phyloP scores from a whole-genome alignment of 2,797 vertebrate genomes.

The Pseudochaenichthys georgianus region DNA sequence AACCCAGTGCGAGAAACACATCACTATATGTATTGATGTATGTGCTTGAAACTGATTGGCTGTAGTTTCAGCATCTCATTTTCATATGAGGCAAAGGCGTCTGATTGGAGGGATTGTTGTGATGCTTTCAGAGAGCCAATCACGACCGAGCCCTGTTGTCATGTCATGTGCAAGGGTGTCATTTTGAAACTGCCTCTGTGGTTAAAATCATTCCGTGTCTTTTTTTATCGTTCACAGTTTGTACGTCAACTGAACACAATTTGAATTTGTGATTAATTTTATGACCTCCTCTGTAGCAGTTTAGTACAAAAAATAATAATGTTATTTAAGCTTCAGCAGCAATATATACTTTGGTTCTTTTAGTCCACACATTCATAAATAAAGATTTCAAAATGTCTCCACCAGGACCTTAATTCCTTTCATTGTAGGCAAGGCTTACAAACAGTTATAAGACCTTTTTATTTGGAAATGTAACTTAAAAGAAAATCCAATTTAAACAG shows the following conservation, averaged over 20 bases:
- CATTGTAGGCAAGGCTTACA: neutral
- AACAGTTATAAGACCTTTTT: neutral
- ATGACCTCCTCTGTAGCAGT: neutral
- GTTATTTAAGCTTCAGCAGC: neutral
- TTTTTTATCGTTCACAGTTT: neutral
- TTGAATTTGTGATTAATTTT: neutral
- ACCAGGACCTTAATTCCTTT: neutral
- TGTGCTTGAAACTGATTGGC: conserved; percentile 3
- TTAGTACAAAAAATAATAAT: neutral
- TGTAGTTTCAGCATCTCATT: neutral
- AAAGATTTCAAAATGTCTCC: neutral
- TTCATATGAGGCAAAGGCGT: neutral
- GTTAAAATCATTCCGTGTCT: neutral
- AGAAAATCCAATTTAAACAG: neutral
- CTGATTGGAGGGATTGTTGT: conserved; percentile 28
- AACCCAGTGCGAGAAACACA: neutral
- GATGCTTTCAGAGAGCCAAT: conserved; percentile 34
- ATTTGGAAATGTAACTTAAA: neutral
- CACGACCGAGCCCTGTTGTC: neutral
- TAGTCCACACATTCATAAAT: neutral
- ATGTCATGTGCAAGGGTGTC: conserved; percentile 29
- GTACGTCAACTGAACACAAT: neutral
- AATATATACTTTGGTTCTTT: neutral
- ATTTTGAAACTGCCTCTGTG: conserved; percentile 19
- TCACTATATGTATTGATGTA: neutral